Base-by-base conservation (phyloP, 1,140 invertebrate species). In the Heliconius himera region DNA sequence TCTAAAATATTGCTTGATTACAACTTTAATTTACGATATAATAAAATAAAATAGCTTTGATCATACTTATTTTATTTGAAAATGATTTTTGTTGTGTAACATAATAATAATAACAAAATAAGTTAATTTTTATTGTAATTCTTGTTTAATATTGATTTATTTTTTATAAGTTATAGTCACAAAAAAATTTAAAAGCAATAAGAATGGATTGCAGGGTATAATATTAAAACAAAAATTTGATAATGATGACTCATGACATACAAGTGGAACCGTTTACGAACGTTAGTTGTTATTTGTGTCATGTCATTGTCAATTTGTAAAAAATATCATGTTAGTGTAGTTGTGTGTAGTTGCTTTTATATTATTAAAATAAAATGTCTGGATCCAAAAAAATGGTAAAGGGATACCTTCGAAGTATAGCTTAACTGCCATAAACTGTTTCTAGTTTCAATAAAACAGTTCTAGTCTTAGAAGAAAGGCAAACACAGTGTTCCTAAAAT, bases 361-460 rank as follows among this genome's bases (percentile, higher is more conserved):
- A 87, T 89, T 88, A 84, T 80, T 81, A 84, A 88, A 87, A 86
- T 82, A 91, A 81, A 88, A 94, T 93, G 92, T 92, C 91, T 81
- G 89, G 85, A 77, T 85, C 90, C 78, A 92, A 93, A 85, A 94
- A 94, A 89, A 88, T 94, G 93, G 93, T 94, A 94, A 89, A 66
- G 4, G 2, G 26, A 66, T 66, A 66, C 1, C 3, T 66, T 29
- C 0, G 9, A 66, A 66, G 3, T 66, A 29, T 66, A 26, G 3
- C 9, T 1, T 66, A 26, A 66, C 60, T 26, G 9, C 26, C 3
- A 66, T 26, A 66, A 26, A 60, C 8, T 16, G 11, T 66, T 66
- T 26, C n/a, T 16, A 66, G 9, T 26, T 66, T 66, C 22, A 66
- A 66, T 66, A 26, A 66, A 66, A 66, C 11, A 29, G 26, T 3